Conservation (phyloP, 2,888 invertebrate genomes). For the Tetragnatha montana region DNA sequence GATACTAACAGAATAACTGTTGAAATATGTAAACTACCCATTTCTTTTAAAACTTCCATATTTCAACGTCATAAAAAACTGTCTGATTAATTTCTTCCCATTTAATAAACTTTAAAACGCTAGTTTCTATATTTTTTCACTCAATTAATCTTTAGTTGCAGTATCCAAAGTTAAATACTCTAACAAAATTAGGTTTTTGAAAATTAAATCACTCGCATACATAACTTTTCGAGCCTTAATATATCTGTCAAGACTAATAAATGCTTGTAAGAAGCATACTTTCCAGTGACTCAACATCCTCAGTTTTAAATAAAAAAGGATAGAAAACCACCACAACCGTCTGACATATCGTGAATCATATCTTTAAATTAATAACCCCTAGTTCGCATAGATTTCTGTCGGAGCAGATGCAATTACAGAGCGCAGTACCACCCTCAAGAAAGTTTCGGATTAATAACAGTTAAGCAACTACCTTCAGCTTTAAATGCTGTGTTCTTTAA, state of each 20-base stretch:
- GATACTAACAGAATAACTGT: no score
- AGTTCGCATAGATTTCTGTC: not conserved
- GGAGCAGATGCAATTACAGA: not conserved
- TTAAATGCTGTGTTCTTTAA: constrained; percentile 8
- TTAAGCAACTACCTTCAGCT: constrained; percentile 8
- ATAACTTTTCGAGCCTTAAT: not conserved
- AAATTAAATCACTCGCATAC: not conserved
- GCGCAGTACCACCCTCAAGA: not conserved
- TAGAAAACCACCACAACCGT: not conserved
- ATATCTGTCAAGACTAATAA: not conserved
- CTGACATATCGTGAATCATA: not conserved
- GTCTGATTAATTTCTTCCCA: no score
- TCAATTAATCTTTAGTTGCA: no score
- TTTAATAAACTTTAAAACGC: no score
- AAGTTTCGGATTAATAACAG: constrained; percentile 17
- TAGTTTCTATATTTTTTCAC: no score
- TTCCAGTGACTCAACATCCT: not conserved
- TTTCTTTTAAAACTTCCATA: no score
- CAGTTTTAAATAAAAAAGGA: not conserved
- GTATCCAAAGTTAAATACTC: no score
- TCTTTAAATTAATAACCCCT: not conserved
- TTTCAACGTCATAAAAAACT: no score
- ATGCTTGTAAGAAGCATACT: not conserved
- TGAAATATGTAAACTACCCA: no score
- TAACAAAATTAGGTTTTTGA: no score